Evolutionary conservation across 2,888 invertebrate species (phyloP), one percentile per base, ranked within the genome.

Genomic region (Aphelenchoides bicaudatus): DNA sequence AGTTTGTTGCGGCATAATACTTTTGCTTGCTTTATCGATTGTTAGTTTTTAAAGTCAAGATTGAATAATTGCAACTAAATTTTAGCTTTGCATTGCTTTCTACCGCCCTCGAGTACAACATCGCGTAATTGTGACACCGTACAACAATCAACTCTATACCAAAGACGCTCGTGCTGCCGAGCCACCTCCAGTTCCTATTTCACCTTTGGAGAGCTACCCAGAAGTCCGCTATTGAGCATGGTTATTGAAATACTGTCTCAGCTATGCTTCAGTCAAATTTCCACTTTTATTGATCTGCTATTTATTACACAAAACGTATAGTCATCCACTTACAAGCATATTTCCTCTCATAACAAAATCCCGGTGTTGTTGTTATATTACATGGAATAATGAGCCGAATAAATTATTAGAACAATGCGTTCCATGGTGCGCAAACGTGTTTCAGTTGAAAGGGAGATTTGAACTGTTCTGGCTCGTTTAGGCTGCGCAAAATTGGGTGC

Each of bases 81-180:
- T 43, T 43, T 21, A 43, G 43, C 23, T 43, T 10, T 43, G 43
- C n/a, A 25, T 21, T 25, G 43, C 43, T n/a, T 21, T 6, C 23
- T 43, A 43, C 23, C 43, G 43, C 16, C 43, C 43, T 10, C 10
- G 16, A 43, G 43, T 43, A 8, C 43, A 43, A 19, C 43, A 25
- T 8, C 6, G 43, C 16, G 25, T 43, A 19, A n/a, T 43, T 6
- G 43, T 43, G 21, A 43, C 43, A n/a, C 43, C 43, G 10, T 43
- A 43, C 43, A 43, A 43, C 43, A 43, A 43, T n/a, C 43, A 43
- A 43, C 16, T 43, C 43, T 43, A 43, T 25, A 43, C 43, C 10
- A 6, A n/a, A 43, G 43, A 43, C 43, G 43, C 16, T 8, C 43
- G 43, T 19, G 6, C 10, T 6, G 43, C 16, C 23, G 43, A 10